phyloP scores from a whole-genome alignment of 2,797 vertebrate species.

The Melopsittacus undulatus region DNA sequence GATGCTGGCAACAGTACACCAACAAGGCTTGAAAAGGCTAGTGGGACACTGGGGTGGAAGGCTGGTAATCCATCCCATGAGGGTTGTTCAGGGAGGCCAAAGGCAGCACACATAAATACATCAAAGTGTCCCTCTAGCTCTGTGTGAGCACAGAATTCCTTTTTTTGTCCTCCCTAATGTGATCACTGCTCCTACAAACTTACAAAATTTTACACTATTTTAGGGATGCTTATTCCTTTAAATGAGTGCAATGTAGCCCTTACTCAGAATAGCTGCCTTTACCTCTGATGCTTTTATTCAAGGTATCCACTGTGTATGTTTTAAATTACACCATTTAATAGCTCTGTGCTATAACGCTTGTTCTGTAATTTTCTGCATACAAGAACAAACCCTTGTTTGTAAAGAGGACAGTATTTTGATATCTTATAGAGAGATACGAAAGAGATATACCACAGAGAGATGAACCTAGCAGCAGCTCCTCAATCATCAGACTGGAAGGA shows the following conservation, averaged over 20 bases:
- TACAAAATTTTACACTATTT: background rate
- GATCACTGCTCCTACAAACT: background rate
- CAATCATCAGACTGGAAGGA: background rate
- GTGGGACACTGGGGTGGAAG: background rate
- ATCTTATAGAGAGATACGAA: background rate
- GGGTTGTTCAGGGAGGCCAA: background rate
- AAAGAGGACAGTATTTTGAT: background rate
- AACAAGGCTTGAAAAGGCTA: background rate
- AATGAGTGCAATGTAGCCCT: background rate
- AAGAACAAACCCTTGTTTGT: background rate
- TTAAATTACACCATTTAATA: background rate
- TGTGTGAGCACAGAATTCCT: background rate
- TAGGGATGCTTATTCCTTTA: background rate
- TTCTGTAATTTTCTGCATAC: background rate
- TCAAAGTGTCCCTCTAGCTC: background rate
- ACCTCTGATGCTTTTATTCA: background rate
- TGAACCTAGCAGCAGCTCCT: background rate
- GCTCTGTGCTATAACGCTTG: background rate
- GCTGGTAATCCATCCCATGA: background rate
- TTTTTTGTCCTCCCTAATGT: background rate
- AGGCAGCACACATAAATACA: background rate
- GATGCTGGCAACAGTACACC: background rate
- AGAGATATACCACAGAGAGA: background rate
- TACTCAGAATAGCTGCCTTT: background rate
- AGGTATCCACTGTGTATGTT: background rate